phyloP scores from a whole-genome alignment of 2,888 invertebrate species.

The Lypha dubia region DNA sequence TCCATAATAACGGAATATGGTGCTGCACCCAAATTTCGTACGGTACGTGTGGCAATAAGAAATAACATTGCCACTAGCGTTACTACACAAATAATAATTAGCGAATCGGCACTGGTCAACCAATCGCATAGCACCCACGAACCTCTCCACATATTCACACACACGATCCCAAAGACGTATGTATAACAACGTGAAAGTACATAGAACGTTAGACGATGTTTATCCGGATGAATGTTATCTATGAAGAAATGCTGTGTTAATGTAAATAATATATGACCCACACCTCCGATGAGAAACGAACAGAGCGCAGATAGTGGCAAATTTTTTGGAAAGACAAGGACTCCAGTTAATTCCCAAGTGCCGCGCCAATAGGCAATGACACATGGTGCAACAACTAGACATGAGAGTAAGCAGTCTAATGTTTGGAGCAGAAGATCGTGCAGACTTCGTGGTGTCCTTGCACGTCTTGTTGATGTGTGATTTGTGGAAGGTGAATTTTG shows the following conservation, averaged over 20 bases:
- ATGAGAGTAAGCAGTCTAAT: conserved; percentile 89
- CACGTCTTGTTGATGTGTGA: conserved; percentile 9
- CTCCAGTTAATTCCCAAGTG: conserved; percentile 91
- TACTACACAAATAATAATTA: conserved; percentile 85
- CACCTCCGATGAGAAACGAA: conserved; percentile 88
- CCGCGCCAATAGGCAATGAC: conserved; percentile 95
- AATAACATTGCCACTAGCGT: conserved; percentile 88
- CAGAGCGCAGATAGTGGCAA: conserved; percentile 86
- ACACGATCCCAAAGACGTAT: conserved; percentile 89
- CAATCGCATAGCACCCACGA: conserved; percentile 90
- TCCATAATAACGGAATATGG: conserved; percentile 92
- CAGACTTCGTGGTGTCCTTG: conserved; percentile 64
- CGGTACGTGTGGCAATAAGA: conserved; percentile 87
- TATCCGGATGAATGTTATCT: conserved; percentile 87
- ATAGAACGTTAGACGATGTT: conserved; percentile 88
- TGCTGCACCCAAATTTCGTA: conserved; percentile 92
- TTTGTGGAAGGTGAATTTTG: conserved; percentile 49
- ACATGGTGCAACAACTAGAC: conserved; percentile 89
- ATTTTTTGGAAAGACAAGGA: conserved; percentile 87
- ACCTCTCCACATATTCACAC: conserved; percentile 95
- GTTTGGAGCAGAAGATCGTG: conserved; percentile 85
- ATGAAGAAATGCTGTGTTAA: conserved; percentile 87
- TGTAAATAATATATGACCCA: conserved; percentile 88
- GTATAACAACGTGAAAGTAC: conserved; percentile 90
- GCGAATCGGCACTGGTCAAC: conserved; percentile 86